These are phyloP conservation scores for Dasyornis broadbenti DNA, from an alignment of 2,113 vertebrate genomes.

Conservation along the genomic window DNA sequence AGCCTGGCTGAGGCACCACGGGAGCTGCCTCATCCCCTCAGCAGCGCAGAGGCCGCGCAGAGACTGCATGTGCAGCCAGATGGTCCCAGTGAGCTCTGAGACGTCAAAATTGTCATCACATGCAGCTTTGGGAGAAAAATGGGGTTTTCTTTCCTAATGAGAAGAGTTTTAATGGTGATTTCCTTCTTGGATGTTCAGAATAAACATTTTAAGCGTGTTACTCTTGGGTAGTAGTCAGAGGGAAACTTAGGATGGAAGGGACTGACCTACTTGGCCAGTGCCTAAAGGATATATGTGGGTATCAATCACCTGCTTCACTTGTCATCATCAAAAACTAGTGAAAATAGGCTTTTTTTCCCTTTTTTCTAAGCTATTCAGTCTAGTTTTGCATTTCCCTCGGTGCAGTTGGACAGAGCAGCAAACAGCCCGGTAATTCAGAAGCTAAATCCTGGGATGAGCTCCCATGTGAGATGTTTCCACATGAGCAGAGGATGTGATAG, in stretches of 20 bases:
- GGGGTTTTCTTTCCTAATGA: neutral
- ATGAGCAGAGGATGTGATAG: neutral
- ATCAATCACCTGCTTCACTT: neutral
- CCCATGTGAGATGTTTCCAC: neutral
- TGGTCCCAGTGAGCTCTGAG: neutral
- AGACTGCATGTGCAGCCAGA: neutral
- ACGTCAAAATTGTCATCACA: neutral
- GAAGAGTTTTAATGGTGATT: neutral
- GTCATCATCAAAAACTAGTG: neutral
- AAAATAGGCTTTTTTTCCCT: neutral
- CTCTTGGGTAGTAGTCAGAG: neutral
- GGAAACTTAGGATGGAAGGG: neutral
- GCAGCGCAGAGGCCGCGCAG: neutral
- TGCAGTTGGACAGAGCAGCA: neutral
- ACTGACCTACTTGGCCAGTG: fast-evolving
- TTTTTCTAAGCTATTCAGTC: neutral
- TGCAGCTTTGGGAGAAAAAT: neutral
- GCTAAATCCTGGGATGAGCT: neutral
- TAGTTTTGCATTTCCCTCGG: neutral
- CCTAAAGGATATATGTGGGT: neutral
- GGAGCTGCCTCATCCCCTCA: neutral
- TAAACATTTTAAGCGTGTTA: neutral
- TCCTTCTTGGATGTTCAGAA: neutral
- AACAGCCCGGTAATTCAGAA: neutral
- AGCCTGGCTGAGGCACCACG: fast-evolving